Evolutionary conservation across 1,140 invertebrate species (phyloP).

Genomic region (Thaumatotibia leucotreta): DNA sequence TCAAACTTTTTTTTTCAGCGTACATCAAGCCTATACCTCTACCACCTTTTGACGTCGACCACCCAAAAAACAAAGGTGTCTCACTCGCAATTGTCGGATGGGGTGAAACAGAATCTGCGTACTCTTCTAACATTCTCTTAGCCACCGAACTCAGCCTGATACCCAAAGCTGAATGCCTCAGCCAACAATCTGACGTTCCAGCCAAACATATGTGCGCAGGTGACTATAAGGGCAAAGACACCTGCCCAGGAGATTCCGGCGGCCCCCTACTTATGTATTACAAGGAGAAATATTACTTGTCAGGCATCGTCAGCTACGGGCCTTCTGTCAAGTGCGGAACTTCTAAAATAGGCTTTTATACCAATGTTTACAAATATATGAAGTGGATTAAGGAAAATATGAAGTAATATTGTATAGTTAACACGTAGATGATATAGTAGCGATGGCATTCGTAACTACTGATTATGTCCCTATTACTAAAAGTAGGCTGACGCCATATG

Average conservation of each 20-base stretch:
- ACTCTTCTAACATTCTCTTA: background rate
- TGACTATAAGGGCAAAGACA: background rate
- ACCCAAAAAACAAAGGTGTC: background rate
- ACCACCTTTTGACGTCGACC: background rate
- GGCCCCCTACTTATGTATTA: constrained; percentile 4
- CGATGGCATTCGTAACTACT: too few relatives aligned
- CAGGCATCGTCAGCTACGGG: constrained; percentile 3
- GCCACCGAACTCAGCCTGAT: background rate
- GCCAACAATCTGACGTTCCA: background rate
- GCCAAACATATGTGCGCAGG: background rate
- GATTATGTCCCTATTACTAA: too few relatives aligned
- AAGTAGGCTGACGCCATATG: too few relatives aligned
- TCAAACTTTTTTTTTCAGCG: background rate
- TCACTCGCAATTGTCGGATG: background rate
- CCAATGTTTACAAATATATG: constrained; percentile 2
- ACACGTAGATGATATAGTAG: too few relatives aligned
- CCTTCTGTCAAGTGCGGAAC: background rate
- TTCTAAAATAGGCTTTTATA: background rate
- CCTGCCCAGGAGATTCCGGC: background rate
- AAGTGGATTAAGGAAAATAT: background rate
- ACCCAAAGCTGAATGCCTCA: background rate
- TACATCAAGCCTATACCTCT: background rate
- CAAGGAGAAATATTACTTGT: background rate
- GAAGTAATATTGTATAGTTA: background rate
- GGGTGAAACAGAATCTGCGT: background rate